Conservation (phyloP, 2,888 invertebrate genomes). For the Ecliptopera silaceata region DNA sequence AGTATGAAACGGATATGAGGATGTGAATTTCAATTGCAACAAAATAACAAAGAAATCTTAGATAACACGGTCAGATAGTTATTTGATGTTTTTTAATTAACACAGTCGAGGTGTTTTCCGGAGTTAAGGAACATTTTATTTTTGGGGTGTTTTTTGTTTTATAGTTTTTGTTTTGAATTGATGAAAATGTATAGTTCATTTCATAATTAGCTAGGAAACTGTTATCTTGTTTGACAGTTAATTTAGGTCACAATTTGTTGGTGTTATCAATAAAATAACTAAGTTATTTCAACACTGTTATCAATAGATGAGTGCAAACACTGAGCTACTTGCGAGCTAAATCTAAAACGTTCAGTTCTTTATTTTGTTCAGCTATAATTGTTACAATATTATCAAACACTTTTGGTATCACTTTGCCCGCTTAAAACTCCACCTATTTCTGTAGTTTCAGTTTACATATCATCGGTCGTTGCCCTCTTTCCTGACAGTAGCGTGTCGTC, state of each 20-base stretch:
- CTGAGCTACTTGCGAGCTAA: not conserved
- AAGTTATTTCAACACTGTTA: constrained; percentile 14
- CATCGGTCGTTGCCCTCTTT: constrained; percentile 45
- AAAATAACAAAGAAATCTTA: constrained; percentile 29
- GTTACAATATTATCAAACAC: not conserved
- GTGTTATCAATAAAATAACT: constrained; percentile 11
- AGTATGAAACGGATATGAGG: constrained; percentile 24
- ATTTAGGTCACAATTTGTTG: constrained; percentile 15
- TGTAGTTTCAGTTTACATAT: constrained; percentile 46
- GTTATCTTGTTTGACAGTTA: constrained; percentile 11
- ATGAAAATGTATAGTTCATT: not conserved
- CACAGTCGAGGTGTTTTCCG: constrained; percentile 8
- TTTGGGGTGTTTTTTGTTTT: no score
- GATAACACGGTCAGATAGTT: constrained; percentile 24
- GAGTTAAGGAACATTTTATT: not conserved
- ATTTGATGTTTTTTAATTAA: constrained; percentile 14
- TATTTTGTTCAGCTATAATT: not conserved
- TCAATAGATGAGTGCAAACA: constrained; percentile 10
- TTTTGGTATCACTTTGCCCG: constrained; percentile 1
- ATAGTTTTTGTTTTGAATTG: not conserved
- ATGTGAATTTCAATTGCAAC: constrained; percentile 34
- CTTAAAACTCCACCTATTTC: constrained; percentile 35
- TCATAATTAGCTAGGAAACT: not conserved
- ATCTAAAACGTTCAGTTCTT: not conserved
- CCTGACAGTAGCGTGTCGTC: constrained; percentile 30